A percentile compares a stretch with the other conserved stretches of the same genome.
Conservation (phyloP, 2,797 vertebrate species). For the Artibeus jamaicensis region DNA sequence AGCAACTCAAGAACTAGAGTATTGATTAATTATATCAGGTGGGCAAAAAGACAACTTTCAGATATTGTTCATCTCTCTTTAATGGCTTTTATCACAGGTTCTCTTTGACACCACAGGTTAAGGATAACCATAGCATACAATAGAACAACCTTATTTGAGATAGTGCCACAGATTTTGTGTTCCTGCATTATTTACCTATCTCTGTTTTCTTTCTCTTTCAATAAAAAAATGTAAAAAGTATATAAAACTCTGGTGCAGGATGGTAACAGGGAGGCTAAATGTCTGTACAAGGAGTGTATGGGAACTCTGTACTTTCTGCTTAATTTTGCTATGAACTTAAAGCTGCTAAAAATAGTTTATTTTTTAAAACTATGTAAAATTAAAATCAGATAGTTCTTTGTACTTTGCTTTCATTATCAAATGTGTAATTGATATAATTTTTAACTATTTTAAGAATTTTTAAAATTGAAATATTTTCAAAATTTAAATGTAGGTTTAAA, state of each 20-base stretch:
- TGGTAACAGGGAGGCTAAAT: not conserved
- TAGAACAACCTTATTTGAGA: not conserved
- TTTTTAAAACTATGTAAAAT: not conserved
- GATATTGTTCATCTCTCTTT: not conserved
- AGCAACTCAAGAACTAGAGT: not conserved
- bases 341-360: not conserved
- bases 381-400: not conserved
- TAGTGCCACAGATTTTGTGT: not conserved
- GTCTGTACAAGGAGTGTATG: rapidly evolving
- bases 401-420: not conserved
- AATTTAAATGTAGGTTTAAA: not conserved
- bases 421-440: not conserved
- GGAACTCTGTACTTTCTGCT: not conserved
- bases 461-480: not conserved
- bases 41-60: not conserved
- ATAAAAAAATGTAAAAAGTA: not conserved
- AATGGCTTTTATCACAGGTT: not conserved
- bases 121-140: not conserved
- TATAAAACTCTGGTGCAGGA: not conserved
- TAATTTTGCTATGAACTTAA: not conserved
- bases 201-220: not conserved
- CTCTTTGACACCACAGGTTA: not conserved
- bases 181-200: not conserved
- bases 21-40: not conserved
- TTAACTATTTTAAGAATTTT: not conserved